Evolutionary conservation across 2,888 invertebrate species (phyloP).

Genomic region (Hydroisotoma schaefferi): DNA sequence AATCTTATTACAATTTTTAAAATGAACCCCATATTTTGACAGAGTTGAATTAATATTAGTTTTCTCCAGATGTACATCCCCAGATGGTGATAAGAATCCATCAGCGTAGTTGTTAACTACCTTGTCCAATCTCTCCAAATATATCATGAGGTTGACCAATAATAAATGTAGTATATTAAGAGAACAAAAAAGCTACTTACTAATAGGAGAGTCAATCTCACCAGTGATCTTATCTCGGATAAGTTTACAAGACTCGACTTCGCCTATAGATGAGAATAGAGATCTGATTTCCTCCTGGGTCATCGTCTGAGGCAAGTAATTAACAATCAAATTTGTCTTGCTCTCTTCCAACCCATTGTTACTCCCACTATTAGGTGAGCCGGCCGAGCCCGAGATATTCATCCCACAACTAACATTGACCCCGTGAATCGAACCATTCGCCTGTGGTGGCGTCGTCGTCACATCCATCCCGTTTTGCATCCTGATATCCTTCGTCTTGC

Average conservation of each 20-base stretch:
- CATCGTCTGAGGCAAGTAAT: slow-evolving; percentile 99
- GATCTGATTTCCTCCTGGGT: slow-evolving; percentile 98
- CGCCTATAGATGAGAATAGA: slow-evolving; percentile 96
- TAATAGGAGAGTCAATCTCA: no score
- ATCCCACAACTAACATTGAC: slow-evolving; percentile 51
- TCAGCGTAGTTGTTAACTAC: no score
- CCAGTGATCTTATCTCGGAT: slow-evolving; percentile 97
- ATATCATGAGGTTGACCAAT: no score
- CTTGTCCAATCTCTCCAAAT: no score
- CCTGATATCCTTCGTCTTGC: slow-evolving; percentile 53
- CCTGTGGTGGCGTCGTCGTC: slow-evolving; percentile 66
- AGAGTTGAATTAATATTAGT: no score
- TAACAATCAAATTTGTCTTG: slow-evolving; percentile 98
- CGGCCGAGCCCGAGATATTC: slow-evolving; percentile 51
- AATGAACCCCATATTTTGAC: no score
- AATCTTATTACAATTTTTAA: no score
- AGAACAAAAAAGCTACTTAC: no score
- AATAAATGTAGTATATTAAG: no score
- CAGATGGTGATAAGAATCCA: no score
- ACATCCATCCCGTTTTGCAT: slow-evolving; percentile 78
- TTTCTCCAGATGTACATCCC: no score
- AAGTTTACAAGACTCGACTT: slow-evolving; percentile 98
- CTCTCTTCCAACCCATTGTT: slow-evolving; percentile 75
- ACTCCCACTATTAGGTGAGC: slow-evolving; percentile 53
- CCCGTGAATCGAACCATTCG: slow-evolving; percentile 64